Evolutionary conservation across 2,888 invertebrate species (phyloP).

Genomic region (Pocota personata): DNA sequence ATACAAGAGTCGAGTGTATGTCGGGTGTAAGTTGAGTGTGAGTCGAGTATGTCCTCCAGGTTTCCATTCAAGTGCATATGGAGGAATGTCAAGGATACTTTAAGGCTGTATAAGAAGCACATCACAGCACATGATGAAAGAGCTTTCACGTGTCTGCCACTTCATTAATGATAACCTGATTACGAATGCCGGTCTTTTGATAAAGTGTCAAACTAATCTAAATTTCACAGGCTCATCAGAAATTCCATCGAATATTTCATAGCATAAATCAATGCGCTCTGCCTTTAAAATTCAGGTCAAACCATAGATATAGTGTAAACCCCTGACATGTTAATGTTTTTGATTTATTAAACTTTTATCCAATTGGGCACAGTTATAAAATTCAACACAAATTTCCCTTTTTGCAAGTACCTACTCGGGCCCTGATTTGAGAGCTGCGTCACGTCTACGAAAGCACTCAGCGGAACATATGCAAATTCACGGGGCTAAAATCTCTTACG

Average conservation of each 20-base stretch:
- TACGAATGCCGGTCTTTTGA: constrained; percentile 11
- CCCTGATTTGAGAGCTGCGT: constrained; percentile 19
- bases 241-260: no score
- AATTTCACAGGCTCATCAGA: constrained; percentile 9
- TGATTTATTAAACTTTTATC: constrained; percentile 39
- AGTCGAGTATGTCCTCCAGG: constrained; percentile 61
- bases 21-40: constrained; percentile 16
- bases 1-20: constrained; percentile 4
- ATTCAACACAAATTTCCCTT: not conserved
- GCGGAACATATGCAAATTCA: constrained; percentile 59
- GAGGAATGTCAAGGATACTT: constrained; percentile 69
- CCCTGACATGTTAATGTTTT: constrained; percentile 36
- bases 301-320: not conserved
- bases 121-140: constrained; percentile 1
- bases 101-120: constrained; percentile 21
- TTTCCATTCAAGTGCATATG: constrained; percentile 66
- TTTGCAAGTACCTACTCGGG: not conserved
- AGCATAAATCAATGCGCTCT: constrained; percentile 43
- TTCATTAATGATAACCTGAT: constrained; percentile 37
- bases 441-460: constrained; percentile 40
- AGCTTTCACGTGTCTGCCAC: constrained; percentile 19
- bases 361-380: constrained; percentile 37
- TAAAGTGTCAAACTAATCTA: constrained; percentile 52
- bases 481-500: constrained; percentile 40
- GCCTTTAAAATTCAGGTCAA: constrained; percentile 30